These are phyloP conservation scores for Lota lota DNA, from an alignment of 2,113 vertebrate genomes.

Conservation along the genomic window DNA sequence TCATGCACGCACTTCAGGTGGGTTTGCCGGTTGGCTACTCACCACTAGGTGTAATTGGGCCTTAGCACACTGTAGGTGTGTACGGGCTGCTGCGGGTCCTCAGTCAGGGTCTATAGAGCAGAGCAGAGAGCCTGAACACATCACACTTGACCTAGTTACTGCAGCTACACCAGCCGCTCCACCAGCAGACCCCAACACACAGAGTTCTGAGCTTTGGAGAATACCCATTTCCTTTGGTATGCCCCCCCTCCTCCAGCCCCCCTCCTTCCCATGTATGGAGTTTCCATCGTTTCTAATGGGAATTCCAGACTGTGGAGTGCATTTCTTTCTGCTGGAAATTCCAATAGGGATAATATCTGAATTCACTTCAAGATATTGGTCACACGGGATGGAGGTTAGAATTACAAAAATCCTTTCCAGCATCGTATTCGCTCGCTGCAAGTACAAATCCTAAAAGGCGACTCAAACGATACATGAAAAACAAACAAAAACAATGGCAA, in stretches of 20 bases:
- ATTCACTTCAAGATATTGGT: background rate
- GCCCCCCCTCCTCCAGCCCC: conserved; percentile 1
- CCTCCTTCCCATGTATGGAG: conserved; percentile 19
- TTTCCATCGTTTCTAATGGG: conserved; percentile 14
- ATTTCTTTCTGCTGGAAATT: too few relatives aligned
- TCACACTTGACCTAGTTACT: conserved; percentile 65
- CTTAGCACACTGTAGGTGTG: conserved; percentile 19
- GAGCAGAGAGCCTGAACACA: conserved; percentile 33
- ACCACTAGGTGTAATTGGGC: conserved; percentile 1
- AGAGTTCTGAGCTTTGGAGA: conserved; percentile 48
- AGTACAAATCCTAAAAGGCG: too few relatives aligned
- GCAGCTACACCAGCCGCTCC: conserved; percentile 40
- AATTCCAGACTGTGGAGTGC: conserved; percentile 18
- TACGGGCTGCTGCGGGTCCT: conserved; percentile 13
- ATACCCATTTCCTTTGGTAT: conserved; percentile 36
- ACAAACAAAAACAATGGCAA: too few relatives aligned
- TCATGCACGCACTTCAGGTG: too few relatives aligned
- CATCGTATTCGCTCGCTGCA: too few relatives aligned
- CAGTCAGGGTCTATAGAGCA: conserved; percentile 17
- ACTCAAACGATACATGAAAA: too few relatives aligned
- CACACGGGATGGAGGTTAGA: too few relatives aligned
- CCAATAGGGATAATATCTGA: too few relatives aligned
- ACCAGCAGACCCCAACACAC: conserved; percentile 7
- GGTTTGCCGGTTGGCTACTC: too few relatives aligned
- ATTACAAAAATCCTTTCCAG: too few relatives aligned